Percentiles rank a stretch among this genome's conserved stretches.
Conservation (phyloP, 2,113 vertebrate genomes). For the Atherinomorus stipes region DNA sequence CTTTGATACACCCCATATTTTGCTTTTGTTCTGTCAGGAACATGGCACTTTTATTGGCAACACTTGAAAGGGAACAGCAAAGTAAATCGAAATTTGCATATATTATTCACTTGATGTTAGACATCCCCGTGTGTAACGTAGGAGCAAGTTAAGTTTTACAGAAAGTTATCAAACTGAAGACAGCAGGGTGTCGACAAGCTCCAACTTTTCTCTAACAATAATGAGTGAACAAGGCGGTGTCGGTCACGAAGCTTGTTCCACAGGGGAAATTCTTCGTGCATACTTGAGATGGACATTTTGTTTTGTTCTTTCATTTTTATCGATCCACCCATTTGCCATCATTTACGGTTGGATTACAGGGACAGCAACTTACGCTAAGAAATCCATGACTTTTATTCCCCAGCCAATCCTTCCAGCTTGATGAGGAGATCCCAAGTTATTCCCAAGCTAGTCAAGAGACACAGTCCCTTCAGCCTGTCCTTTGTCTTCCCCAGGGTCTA, state of each 20-base stretch:
- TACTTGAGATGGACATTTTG: too few species aligned
- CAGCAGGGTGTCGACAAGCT: background rate
- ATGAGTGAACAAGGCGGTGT: background rate
- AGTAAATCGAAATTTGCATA: conserved; percentile 67
- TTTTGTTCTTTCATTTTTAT: too few species aligned
- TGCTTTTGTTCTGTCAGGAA: conserved; percentile 75
- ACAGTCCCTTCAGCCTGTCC: too few species aligned
- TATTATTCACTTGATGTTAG: conserved; percentile 48
- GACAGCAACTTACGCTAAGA: too few species aligned
- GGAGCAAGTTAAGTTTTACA: conserved; percentile 30
- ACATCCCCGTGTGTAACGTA: conserved; percentile 3
- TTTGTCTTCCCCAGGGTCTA: too few species aligned
- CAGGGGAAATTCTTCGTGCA: too few species aligned
- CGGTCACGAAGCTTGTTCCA: background rate
- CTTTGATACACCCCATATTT: conserved; percentile 68
- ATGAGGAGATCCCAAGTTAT: too few species aligned
- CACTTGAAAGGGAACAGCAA: conserved; percentile 66
- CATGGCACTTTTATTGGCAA: conserved; percentile 61
- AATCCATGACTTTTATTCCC: too few species aligned
- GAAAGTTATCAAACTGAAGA: conserved; percentile 49
- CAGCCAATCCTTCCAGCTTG: too few species aligned
- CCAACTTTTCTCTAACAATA: background rate
- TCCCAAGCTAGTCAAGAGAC: too few species aligned
- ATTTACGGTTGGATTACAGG: too few species aligned
- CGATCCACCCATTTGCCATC: too few species aligned